Evolutionary conservation across 2,113 vertebrate genomes (phyloP), one percentile per base, ranked within the genome.

Genomic region (Puffinus mauretanicus): DNA sequence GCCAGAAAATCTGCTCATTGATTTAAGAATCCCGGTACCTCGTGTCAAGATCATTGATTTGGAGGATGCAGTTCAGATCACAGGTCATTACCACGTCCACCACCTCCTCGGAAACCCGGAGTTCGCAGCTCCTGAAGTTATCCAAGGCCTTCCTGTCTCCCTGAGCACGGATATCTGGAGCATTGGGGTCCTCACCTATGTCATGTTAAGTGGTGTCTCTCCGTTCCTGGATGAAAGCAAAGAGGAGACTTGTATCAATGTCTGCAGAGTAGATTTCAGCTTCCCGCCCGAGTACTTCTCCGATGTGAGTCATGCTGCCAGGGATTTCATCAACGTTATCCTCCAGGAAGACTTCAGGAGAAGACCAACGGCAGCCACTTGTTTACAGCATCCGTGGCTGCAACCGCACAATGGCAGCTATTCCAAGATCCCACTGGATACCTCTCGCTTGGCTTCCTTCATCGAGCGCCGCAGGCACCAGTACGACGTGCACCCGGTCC

Each of bases 1-100:
- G 99, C 99, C 99, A 38, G 99, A 99, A 98, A 99, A 99, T 98
- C 98, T 99, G 86, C 98, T 99, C 94, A 99, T 99, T 57, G 99
- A 99, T 95, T 98, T 99, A 58, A 98, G 97, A 84, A 98, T 98
- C 32, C 98, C 99, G 0, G 98, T 99, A 67, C 99, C 99, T 47
- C 98, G 98, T 27, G 98, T 99, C 78, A 99, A 99, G 96, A 97
- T 99, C 92, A 98, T 99, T 5, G 99, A 99, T 97, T 93, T 99
- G 10, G 99, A 99, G 22, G 99, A 99, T 17, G 99, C 99, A 3
- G 98, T 99, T 54, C 99, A 99, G 95, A 99, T 99, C 87, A 99
- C 99, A 4, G 98, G 99, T 16, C 99, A 99, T 65, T 99, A 98
- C 67, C 99, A 99, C 1, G 96, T 99, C 85, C 99, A 99, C 95